Evolutionary conservation across 2,888 invertebrate genomes (phyloP).

Genomic region (Bursaphelenchus okinawaensis): DNA sequence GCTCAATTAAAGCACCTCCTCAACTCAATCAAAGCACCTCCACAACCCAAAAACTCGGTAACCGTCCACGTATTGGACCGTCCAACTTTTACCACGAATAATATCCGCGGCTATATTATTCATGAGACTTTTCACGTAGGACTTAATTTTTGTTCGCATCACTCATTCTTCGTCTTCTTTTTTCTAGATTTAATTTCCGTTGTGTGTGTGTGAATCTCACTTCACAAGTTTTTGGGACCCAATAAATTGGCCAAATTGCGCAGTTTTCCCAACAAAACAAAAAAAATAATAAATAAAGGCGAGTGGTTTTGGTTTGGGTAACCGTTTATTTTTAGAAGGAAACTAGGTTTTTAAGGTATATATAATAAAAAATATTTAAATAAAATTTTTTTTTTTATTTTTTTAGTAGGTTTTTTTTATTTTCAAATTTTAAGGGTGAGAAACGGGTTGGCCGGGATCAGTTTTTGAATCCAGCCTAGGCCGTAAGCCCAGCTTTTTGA

Average conservation of each 20-base stretch:
- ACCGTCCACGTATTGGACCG: too few relatives aligned
- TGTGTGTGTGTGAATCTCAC: not conserved
- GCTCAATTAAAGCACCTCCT: too few relatives aligned
- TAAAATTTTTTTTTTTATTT: not conserved
- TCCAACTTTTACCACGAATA: too few relatives aligned
- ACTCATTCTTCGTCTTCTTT: not conserved
- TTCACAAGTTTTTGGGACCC: not conserved
- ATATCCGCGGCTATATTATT: too few relatives aligned
- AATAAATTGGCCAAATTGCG: not conserved
- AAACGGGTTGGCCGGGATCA: too few relatives aligned
- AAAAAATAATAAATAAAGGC: not conserved
- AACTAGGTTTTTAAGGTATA: not conserved
- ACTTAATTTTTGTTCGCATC: not conserved
- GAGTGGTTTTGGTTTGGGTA: not conserved
- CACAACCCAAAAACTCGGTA: too few relatives aligned
- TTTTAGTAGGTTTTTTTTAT: not conserved
- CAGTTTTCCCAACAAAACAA: not conserved
- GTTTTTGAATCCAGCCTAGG: too few relatives aligned
- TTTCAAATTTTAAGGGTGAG: too few relatives aligned
- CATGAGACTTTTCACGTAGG: not conserved
- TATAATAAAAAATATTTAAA: not conserved
- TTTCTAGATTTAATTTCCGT: not conserved
- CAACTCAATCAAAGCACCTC: too few relatives aligned
- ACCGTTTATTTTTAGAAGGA: not conserved
- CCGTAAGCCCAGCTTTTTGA: too few relatives aligned